Evolutionary conservation across 2,888 invertebrate species (phyloP), one percentile per base, ranked within the genome.

Genomic region (Caradrina clavipalpis): DNA sequence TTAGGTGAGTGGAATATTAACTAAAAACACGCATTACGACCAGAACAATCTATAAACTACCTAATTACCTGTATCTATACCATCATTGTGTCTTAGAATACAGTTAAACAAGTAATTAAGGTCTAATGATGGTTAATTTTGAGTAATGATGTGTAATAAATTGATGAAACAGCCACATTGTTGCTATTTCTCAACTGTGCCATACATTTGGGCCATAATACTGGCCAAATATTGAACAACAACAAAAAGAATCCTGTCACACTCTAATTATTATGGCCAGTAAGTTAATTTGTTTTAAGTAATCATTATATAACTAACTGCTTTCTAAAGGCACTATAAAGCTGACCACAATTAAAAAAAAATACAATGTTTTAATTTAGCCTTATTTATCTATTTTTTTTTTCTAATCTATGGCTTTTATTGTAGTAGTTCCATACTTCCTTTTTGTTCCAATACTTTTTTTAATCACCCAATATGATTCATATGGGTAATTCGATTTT

Each of bases 1-100:
- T 97, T 99, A 97, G 99, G 98, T 98, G 93, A 96, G 96, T 91
- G 26, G 54, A 26, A 61, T 53, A 54, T 26, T 19, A 11, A 26
- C 26, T 45, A 17, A 35, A 10, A 57, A 61, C 21, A 19, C 35
- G 4, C 26, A 17, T 35, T 35, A 57, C 22, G 15, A 35, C 8
- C 15, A 22, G n/a, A 22, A 56, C 6, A 47, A 45, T 8, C 7
- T n/a, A n/a, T 22, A 35, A 35, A 21, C 50, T 62, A 22, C 42
- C 26, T 49, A 51, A 49, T 49, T 35, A 56, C n/a, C 21, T 13
- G 13, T 54, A 56, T 17, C 13, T 22, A 15, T n/a, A 60, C 19
- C 13, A 51, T 49, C 31, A 60, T 15, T n/a, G 47, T 21, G 45
- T 51, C 39, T 55, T 11, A 10, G 15, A 56, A 50, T 17, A 26